Percentiles rank a stretch among this genome's conserved stretches.
Conservation (phyloP, 2,113 vertebrate species). For the Porphyrio hochstetteri region DNA sequence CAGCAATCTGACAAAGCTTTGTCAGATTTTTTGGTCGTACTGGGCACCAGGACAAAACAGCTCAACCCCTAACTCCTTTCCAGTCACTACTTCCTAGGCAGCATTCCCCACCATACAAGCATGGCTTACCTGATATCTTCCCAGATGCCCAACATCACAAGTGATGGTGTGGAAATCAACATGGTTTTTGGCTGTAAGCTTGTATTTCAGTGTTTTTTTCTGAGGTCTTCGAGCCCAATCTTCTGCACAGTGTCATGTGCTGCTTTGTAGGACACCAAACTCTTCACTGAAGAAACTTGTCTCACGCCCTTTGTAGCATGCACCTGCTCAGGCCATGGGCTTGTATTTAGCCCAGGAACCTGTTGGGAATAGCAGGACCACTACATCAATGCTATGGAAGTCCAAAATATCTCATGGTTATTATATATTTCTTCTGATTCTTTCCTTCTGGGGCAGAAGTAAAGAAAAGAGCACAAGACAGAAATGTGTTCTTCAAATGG, state of each 20-base stretch:
- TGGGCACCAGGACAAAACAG: background rate
- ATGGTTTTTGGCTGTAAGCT: accelerated
- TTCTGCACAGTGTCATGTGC: accelerated
- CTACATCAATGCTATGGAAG: background rate
- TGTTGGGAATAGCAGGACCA: background rate
- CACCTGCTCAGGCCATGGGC: background rate
- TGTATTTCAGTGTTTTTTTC: background rate
- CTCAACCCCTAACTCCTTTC: background rate
- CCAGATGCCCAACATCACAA: background rate
- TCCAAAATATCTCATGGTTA: background rate
- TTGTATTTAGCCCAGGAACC: background rate
- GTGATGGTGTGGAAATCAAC: background rate
- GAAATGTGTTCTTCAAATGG: background rate
- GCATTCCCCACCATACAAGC: background rate
- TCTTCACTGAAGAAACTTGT: background rate
- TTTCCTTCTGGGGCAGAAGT: background rate
- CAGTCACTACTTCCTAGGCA: background rate
- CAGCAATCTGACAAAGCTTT: background rate
- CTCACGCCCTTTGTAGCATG: background rate
- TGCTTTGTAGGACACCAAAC: background rate
- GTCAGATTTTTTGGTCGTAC: background rate
- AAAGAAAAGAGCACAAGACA: background rate
- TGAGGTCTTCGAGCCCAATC: background rate
- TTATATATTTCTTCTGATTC: background rate
- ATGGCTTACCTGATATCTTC: background rate